A percentile compares a stretch with the other conserved stretches of the same genome.
Evolutionary conservation across 2,888 invertebrate species (phyloP).

Genomic region (Abrostola tripartita): DNA sequence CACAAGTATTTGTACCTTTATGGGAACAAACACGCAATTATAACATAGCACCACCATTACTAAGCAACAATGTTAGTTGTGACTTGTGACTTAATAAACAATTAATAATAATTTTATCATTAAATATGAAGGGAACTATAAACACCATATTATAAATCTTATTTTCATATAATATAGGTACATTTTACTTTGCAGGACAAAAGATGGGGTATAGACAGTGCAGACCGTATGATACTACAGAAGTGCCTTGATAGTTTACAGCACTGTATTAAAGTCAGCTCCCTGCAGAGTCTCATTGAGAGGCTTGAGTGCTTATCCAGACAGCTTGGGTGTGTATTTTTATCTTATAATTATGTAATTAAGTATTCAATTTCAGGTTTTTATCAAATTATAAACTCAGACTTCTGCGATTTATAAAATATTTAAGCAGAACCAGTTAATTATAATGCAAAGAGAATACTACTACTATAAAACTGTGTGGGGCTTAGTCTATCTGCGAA

Average conservation of each 20-base stretch:
- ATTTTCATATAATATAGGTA: not conserved
- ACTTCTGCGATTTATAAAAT: not conserved
- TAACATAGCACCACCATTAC: no score
- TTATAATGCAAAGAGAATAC: no score
- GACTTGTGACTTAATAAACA: no score
- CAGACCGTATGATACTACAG: constrained; percentile 95
- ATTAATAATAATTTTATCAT: no score
- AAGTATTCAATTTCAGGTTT: not conserved
- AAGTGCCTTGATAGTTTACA: constrained; percentile 97
- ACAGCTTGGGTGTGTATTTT: constrained; percentile 92
- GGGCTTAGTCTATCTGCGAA: no score
- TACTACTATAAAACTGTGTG: no score
- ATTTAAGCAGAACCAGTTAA: not conserved
- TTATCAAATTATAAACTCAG: not conserved
- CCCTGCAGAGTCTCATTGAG: constrained; percentile 96
- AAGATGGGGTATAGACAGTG: constrained; percentile 94
- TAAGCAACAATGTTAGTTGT: no score
- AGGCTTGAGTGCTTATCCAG: constrained; percentile 96
- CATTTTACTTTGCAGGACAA: constrained; percentile 90
- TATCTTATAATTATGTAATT: constrained; percentile 1
- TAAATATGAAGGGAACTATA: no score
- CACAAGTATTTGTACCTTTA: no score
- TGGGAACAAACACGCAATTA: no score
- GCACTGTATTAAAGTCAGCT: constrained; percentile 97
- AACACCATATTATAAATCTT: no score